Evolutionary conservation across 2,888 invertebrate genomes (phyloP).

Genomic region (Xestia ashworthii): DNA sequence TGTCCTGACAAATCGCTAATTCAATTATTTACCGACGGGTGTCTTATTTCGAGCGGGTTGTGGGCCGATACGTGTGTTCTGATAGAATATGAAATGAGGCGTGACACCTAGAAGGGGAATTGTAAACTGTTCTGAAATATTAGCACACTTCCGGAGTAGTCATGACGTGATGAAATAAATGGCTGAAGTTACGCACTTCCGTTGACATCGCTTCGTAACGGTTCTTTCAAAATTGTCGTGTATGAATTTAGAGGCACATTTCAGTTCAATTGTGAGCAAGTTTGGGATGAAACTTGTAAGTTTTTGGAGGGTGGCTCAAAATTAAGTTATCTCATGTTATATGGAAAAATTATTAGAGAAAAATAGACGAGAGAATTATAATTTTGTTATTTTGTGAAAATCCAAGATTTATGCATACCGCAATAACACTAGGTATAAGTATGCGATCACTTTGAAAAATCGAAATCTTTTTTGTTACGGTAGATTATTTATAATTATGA

Average conservation of each 20-base stretch:
- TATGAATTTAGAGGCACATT: conserved; percentile 16
- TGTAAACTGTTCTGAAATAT: conserved; percentile 53
- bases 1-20: conserved; percentile 57
- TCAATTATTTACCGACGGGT: conserved; percentile 60
- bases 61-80: conserved; percentile 51
- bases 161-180: conserved; percentile 46
- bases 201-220: conserved; percentile 32
- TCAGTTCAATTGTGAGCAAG: background rate
- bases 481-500: too few species aligned
- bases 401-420: background rate
- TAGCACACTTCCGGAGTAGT: conserved; percentile 54
- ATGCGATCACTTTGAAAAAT: too few species aligned
- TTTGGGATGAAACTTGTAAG: too few species aligned
- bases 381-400: background rate
- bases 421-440: background rate
- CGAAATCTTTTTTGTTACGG: too few species aligned
- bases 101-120: conserved; percentile 39
- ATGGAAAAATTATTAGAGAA: background rate
- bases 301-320: background rate
- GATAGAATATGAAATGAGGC: conserved; percentile 70
- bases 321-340: background rate
- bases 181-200: conserved; percentile 41
- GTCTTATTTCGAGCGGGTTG: conserved; percentile 52
- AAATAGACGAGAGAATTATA: background rate
- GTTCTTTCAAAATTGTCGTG: conserved; percentile 21